Evolutionary conservation across 2,888 invertebrate species (phyloP).

Genomic region (Leptopilina syphax): DNA sequence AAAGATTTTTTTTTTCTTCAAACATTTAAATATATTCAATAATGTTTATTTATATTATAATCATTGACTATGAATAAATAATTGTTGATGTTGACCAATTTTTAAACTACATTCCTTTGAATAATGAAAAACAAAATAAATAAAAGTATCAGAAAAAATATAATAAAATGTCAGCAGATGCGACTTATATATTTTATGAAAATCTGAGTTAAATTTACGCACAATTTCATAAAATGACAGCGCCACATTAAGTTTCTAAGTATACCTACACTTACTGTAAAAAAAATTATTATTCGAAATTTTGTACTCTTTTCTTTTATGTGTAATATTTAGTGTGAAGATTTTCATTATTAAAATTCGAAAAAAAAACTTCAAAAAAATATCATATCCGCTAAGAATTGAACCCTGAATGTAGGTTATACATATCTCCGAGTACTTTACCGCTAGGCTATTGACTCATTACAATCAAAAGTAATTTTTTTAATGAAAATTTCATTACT

Average conservation of each 20-base stretch:
- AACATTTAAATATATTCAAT: not conserved
- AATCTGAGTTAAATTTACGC: constrained; percentile 28
- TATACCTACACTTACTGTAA: not conserved
- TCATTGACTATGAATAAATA: not conserved
- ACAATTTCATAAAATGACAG: constrained; percentile 30
- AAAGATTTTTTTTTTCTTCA: no score
- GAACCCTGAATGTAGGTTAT: no score
- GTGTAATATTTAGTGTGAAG: no score
- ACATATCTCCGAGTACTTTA: no score
- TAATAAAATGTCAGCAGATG: not conserved
- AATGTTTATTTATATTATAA: not conserved
- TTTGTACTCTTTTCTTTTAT: constrained; percentile 14
- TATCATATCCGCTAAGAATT: no score
- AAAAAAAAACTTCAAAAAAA: no score
- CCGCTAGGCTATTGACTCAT: no score
- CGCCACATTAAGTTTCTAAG: constrained; percentile 27
- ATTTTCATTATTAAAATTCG: no score
- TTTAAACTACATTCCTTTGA: not conserved
- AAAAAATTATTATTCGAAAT: constrained; percentile 28
- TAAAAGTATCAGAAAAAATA: not conserved
- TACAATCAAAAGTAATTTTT: no score
- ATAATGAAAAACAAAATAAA: not conserved
- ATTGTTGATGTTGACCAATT: constrained; percentile 32
- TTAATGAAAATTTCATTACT: no score
- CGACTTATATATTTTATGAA: constrained; percentile 17